Conservation (phyloP, 2,797 vertebrate genomes). For the Xerus rutilus region DNA sequence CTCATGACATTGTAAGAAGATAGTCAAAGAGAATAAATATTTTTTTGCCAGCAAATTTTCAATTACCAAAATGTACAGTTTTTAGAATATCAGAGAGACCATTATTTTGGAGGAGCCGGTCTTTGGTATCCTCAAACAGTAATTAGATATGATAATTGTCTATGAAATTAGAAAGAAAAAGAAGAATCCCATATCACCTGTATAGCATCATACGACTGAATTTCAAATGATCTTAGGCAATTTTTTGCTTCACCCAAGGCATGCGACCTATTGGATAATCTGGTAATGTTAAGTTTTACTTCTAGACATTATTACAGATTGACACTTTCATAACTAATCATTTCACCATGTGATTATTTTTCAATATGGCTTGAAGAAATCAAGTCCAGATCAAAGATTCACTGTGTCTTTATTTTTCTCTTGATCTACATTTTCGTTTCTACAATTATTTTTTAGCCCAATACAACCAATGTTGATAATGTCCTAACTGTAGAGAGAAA, state of each 20-base stretch:
- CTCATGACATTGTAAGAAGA: constrained; percentile 60
- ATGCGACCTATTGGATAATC: not conserved
- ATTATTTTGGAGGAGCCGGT: not conserved
- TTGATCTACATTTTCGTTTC: not conserved
- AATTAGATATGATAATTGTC: not conserved
- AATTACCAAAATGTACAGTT: constrained; percentile 63
- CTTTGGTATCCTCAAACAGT: not conserved
- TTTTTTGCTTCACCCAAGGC: not conserved
- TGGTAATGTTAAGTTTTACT: not conserved
- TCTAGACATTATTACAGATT: not conserved
- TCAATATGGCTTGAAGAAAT: not conserved
- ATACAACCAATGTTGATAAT: not conserved
- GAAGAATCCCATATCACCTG: not conserved
- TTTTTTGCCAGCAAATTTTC: constrained; percentile 65
- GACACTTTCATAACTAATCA: not conserved
- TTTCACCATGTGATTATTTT: not conserved
- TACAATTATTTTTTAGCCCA: not conserved
- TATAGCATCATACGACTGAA: not conserved
- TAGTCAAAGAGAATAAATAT: constrained; percentile 69
- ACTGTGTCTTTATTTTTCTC: not conserved
- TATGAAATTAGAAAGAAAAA: not conserved
- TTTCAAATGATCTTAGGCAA: not conserved
- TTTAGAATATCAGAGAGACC: constrained; percentile 41
- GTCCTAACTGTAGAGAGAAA: not conserved
- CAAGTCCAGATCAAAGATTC: not conserved